phyloP scores from a whole-genome alignment of 2,888 invertebrate genomes.

The Drosophila pegasa region DNA sequence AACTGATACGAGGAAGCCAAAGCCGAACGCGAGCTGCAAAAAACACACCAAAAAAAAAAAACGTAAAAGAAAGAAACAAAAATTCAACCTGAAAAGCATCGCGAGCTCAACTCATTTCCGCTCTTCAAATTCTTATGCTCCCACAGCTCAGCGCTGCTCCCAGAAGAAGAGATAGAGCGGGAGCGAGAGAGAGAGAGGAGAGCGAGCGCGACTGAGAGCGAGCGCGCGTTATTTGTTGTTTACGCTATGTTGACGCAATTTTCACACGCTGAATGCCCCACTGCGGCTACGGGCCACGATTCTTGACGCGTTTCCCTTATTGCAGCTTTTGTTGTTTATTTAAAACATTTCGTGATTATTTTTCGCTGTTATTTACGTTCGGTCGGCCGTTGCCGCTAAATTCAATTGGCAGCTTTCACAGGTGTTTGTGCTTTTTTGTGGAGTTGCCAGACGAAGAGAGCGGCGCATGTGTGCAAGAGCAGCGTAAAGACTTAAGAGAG shows the following conservation, averaged over 20 bases:
- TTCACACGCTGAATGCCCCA: slow-evolving; percentile 6
- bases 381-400: slow-evolving; percentile 45
- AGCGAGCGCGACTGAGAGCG: neutral
- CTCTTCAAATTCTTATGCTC: slow-evolving; percentile 17
- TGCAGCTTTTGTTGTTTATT: slow-evolving; percentile 43
- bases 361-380: slow-evolving; percentile 59
- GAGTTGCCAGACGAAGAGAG: slow-evolving; percentile 45
- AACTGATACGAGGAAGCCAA: slow-evolving; percentile 58
- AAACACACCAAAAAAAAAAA: neutral
- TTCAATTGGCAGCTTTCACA: slow-evolving; percentile 61
- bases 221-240: slow-evolving; percentile 27
- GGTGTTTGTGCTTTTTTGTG: slow-evolving; percentile 58
- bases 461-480: slow-evolving; percentile 24
- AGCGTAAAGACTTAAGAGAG: slow-evolving; percentile 28
- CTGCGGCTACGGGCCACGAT: neutral
- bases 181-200: slow-evolving; percentile 5
- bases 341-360: slow-evolving; percentile 28
- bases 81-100: slow-evolving; percentile 41
- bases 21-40: slow-evolving; percentile 34
- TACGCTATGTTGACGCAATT: slow-evolving; percentile 42
- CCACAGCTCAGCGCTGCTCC: slow-evolving; percentile 33
- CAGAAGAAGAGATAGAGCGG: slow-evolving; percentile 7
- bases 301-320: slow-evolving; percentile 62
- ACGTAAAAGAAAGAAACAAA: neutral
- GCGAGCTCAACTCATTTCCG: slow-evolving; percentile 35